These are phyloP conservation scores for Ennomos erosarius DNA, from an alignment of 2,888 invertebrate genomes.

Conservation along the genomic window DNA sequence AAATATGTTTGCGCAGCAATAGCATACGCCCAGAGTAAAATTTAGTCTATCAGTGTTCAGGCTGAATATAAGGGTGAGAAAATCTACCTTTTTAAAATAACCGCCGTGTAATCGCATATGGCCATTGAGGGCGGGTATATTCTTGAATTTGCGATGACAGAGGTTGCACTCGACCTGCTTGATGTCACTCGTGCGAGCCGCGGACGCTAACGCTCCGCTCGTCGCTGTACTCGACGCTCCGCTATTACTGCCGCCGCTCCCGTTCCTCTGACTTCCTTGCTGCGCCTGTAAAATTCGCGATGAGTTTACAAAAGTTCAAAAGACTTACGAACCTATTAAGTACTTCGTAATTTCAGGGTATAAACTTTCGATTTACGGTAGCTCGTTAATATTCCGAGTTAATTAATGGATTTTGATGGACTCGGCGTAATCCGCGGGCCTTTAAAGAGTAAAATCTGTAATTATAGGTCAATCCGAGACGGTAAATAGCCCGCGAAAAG, in stretches of 20 bases:
- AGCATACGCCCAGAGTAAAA: too few species aligned
- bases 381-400: constrained; percentile 79
- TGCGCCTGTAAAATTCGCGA: constrained; percentile 74
- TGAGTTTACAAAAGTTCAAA: constrained; percentile 75
- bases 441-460: constrained; percentile 65
- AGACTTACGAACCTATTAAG: constrained; percentile 76
- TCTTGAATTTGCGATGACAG: constrained; percentile 98
- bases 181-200: constrained; percentile 84
- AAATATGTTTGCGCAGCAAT: too few species aligned
- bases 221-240: constrained; percentile 56
- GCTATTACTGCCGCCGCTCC: constrained; percentile 57
- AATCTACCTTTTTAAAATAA: constrained; percentile 94
- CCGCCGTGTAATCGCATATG: constrained; percentile 99
- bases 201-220: constrained; percentile 49
- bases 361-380: constrained; percentile 74
- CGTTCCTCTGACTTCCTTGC: constrained; percentile 71
- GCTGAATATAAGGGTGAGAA: background rate
- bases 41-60: too few species aligned
- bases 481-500: constrained; percentile 47
- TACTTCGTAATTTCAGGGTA: constrained; percentile 77
- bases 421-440: constrained; percentile 62
- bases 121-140: constrained; percentile 98
- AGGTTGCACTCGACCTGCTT: constrained; percentile 98
- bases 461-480: constrained; percentile 63
- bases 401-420: constrained; percentile 81